Base-by-base conservation (phyloP, 2,888 invertebrate species). In the Eristalis tenax region DNA sequence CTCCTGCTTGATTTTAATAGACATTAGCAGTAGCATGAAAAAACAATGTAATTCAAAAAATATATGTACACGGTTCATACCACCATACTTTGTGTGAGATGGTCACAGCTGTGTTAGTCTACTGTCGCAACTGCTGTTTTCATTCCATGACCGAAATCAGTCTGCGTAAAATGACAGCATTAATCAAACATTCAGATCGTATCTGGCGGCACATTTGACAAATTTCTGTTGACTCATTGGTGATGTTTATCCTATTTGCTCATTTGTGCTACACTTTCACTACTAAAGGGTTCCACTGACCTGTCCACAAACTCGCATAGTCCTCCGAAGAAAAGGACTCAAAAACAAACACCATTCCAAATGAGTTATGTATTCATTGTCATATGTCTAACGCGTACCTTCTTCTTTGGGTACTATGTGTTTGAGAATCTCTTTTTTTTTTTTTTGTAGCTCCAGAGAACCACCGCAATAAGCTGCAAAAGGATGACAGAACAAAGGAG, bases 211-310 rank as follows among this genome's bases (percentile, higher is more conserved):
- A 50, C 73, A 82, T 75, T 66, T 87, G 86, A 87, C 86, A 87
- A 87, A 83, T 87, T 87, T 83, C 43, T 87, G 83, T 83, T 83
- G 79, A 83, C 78, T 87, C 86, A 83, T 78, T 61, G 74, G 74
- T 65, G 83, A 83, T 86, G 78, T 86, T 86, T 86, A 86, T 86
- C 83, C 78, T 78, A 74, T 71, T 73, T 77, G 65, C 73, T 69
- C 63, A 43, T 71, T 73, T 73, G 43, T 78, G 77, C 74, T 26
- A 64, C 56, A 74, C 32, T 80, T 82, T 78, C 69, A 57, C 18
- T 78, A 68, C 28, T 28, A 82, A 76, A 82, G 70, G 82, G 64
- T 76, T 81, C 64, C 70, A 28, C 50, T 71, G 69, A 64, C 77
- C 77, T 63, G 77, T 63, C 26, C 26, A 28, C 23, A 8, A 28